Evolutionary conservation across 1,140 invertebrate species (phyloP).

Genomic region (Drosophila lacteicornis): DNA sequence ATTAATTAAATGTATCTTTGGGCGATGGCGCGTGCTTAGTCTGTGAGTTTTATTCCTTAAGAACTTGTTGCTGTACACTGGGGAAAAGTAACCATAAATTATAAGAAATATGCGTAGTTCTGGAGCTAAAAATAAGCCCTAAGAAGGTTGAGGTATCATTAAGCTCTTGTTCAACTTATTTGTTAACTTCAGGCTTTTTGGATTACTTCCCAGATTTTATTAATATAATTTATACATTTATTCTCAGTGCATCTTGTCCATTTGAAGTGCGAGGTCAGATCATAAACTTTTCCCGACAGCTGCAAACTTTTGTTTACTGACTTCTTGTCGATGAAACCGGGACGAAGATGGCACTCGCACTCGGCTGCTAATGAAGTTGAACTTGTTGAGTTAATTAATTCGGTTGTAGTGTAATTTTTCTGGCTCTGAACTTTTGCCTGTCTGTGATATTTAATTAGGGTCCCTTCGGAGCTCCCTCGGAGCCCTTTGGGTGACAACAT

Average conservation of each 20-base stretch:
- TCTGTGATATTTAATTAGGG: conserved; percentile 67
- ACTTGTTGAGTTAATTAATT: conserved; percentile 72
- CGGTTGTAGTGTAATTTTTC: conserved; percentile 60
- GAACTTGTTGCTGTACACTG: conserved; percentile 33
- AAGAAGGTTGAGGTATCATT: too few species aligned
- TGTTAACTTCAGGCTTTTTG: too few species aligned
- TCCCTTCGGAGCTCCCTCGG: not conserved
- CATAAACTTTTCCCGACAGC: conserved; percentile 45
- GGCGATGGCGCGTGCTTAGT: conserved; percentile 53
- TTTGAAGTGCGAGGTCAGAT: conserved; percentile 26
- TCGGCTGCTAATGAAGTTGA: conserved; percentile 61
- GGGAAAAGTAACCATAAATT: fast-evolving
- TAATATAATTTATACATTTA: not conserved
- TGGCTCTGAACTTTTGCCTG: conserved; percentile 22
- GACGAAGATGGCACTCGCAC: conserved; percentile 13
- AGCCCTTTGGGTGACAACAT: conserved; percentile 45
- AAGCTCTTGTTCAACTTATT: too few species aligned
- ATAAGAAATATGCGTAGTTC: fast-evolving
- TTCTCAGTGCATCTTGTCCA: not conserved
- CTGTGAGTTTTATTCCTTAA: not conserved
- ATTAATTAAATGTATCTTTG: conserved; percentile 54
- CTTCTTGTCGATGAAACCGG: conserved; percentile 28
- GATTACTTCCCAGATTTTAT: too few species aligned
- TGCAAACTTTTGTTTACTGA: conserved; percentile 45
- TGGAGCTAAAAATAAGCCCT: too few species aligned